Evolutionary conservation across 2,797 vertebrate species (phyloP).

Genomic region (Chelonia mydas): DNA sequence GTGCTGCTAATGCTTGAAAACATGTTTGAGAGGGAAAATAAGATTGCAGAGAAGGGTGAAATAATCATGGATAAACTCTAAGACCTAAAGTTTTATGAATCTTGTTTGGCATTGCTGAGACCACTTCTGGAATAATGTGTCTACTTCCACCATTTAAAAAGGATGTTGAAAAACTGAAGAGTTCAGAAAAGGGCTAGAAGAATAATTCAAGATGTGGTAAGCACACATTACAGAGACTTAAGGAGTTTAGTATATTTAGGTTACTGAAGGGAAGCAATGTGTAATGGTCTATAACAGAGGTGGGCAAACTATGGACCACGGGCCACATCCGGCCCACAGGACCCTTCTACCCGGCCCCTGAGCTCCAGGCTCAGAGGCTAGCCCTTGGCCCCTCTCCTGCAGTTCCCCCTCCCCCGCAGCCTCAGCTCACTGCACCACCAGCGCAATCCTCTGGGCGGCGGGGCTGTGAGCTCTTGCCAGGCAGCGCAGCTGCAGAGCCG

Average conservation of each 20-base stretch:
- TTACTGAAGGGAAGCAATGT: neutral
- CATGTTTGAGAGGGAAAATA: slow-evolving; percentile 12
- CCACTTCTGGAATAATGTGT: neutral
- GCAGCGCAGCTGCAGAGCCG: no score
- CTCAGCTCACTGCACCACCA: no score
- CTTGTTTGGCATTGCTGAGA: neutral
- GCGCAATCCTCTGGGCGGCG: no score
- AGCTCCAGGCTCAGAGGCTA: no score
- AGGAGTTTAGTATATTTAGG: neutral
- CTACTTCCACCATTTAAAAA: neutral
- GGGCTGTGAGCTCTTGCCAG: no score
- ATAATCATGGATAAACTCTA: slow-evolving; percentile 11
- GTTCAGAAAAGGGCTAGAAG: slow-evolving; percentile 38
- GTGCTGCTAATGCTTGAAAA: neutral
- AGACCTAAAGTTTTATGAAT: slow-evolving; percentile 52
- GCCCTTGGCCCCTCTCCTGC: no score
- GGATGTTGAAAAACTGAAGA: neutral
- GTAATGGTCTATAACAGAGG: neutral
- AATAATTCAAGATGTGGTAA: slow-evolving; percentile 31
- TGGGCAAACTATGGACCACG: no score
- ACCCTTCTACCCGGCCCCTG: no score
- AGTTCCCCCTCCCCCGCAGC: no score
- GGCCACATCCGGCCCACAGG: no score
- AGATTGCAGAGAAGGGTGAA: neutral
- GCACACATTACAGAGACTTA: slow-evolving; percentile 19